Evolutionary conservation across 2,888 invertebrate species (phyloP), one percentile per base, ranked within the genome.

Genomic region (Cremastobaeus sp.): DNA sequence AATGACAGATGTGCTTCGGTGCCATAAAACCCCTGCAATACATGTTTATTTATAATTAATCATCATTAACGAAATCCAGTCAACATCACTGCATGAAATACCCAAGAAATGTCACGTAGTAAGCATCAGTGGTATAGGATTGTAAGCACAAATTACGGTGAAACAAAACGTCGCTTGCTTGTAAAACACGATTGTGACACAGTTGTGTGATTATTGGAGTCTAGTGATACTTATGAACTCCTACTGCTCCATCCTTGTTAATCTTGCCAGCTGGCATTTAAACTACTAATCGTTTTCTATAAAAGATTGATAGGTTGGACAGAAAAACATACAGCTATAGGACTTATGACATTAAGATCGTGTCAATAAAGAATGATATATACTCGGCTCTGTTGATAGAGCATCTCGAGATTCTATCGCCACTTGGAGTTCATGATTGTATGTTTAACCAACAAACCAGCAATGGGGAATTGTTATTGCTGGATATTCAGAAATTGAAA

Each of bases 291-390:
- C 59, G 45, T 45, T 15, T 20, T 17, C 12, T 18, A 45, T 59
- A 35, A 68, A 59, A 68, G 68, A 57, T 52, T 28, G 25, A 45
- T 50, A 35, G 66, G 41, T 57, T 25, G 28, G 57, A 66, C 37
- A 66, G 57, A 50, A 68, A 66, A 68, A 50, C 59, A 68, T 37
- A 48, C 59, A 30, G 12, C n/a, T 18, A 35, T n/a, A n/a, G 21
- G 14, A 52, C 28, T 59, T 45, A 59, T 47, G 32, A 32, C 14
- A 34, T 68, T 45, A 41, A 43, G 57, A 59, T 52, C 59, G 18
- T 32, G 68, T 59, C 59, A 59, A 59, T 68, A 45, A 34, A 52
- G 59, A 43, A 37, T 50, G 57, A 52, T 52, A 14, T 68, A 45
- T 52, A 57, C 41, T 55, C 50, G 47, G 28, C 41, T 18, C 12